Conservation (phyloP, 2,888 invertebrate species). For the Dicyrtoma fusca region DNA sequence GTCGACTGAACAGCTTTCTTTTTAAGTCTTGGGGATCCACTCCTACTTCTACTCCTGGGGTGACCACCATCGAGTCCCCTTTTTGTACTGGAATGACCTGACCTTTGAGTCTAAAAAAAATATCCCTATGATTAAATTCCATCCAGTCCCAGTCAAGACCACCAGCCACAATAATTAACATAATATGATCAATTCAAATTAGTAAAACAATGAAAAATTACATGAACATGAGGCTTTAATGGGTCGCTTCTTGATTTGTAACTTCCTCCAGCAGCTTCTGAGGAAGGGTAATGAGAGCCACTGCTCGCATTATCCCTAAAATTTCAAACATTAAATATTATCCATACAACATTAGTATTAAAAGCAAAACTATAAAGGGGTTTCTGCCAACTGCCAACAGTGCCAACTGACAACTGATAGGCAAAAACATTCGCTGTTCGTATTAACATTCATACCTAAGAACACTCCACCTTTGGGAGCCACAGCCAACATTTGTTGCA, state of each 20-base stretch:
- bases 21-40: constrained; percentile 43
- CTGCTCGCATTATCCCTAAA: constrained; percentile 21
- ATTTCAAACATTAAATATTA: background rate
- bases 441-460: too few species aligned
- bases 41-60: constrained; percentile 43
- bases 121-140: constrained; percentile 5
- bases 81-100: constrained; percentile 37
- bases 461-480: too few species aligned
- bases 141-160: background rate
- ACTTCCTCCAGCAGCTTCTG: constrained; percentile 1
- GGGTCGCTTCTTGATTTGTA: constrained; percentile 26
- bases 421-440: too few species aligned
- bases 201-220: background rate
- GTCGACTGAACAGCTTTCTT: constrained; percentile 29
- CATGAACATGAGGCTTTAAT: constrained; percentile 23
- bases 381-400: too few species aligned
- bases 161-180: too few species aligned
- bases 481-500: too few species aligned
- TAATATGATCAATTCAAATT: too few species aligned
- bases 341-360: too few species aligned
- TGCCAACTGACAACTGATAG: too few species aligned
- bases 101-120: constrained; percentile 16
- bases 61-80: constrained; percentile 39
- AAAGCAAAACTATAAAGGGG: too few species aligned
- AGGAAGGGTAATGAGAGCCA: constrained; percentile 3